Evolutionary conservation across 2,113 vertebrate genomes (phyloP).

Genomic region (Heterotilapia buettikoferi): DNA sequence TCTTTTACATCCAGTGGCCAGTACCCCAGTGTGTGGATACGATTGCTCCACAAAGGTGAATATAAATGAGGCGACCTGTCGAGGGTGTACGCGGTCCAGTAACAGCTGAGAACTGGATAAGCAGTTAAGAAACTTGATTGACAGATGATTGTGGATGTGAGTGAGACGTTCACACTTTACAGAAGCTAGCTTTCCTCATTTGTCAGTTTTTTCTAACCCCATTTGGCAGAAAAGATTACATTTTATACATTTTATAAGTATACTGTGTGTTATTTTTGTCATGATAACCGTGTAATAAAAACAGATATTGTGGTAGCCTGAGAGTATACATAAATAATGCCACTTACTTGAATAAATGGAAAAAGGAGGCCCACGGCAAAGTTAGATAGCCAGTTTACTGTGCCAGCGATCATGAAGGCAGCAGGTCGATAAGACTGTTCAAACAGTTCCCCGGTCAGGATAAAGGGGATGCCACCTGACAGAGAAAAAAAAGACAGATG

Average conservation of each 20-base stretch:
- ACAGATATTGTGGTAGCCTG: background rate
- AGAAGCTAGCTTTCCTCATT: background rate
- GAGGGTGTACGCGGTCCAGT: background rate
- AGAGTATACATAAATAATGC: background rate
- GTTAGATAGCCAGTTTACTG: slow-evolving; percentile 89
- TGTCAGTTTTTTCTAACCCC: background rate
- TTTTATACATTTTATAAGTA: background rate
- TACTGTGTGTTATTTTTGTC: background rate
- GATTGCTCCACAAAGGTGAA: background rate
- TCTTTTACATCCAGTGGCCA: background rate
- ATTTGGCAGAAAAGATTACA: background rate
- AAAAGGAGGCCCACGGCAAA: slow-evolving; percentile 88
- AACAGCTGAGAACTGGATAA: background rate
- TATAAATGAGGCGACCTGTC: background rate
- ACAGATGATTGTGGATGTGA: background rate
- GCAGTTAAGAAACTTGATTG: background rate
- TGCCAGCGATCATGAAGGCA: slow-evolving; percentile 86
- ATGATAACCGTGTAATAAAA: background rate
- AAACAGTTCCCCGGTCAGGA: slow-evolving; percentile 89
- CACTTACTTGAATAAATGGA: slow-evolving; percentile 88
- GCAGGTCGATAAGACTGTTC: slow-evolving; percentile 84
- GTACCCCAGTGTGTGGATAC: background rate
- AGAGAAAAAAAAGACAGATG: background rate
- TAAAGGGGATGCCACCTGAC: slow-evolving; percentile 90
- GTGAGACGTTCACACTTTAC: background rate